phyloP scores from a whole-genome alignment of 1,140 invertebrate genomes.

The Gryon sp. region DNA sequence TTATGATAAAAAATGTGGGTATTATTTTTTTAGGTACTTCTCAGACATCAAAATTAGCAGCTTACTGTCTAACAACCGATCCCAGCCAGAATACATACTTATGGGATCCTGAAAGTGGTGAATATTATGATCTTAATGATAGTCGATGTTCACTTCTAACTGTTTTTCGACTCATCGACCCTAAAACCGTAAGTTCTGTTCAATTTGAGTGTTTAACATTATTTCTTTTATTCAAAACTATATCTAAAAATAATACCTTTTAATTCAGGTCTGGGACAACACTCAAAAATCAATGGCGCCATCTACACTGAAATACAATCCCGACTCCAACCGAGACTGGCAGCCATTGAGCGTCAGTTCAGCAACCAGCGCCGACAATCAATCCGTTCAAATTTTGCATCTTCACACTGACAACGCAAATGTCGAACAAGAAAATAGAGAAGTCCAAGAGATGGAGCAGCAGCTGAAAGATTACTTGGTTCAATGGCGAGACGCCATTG shows the following conservation, averaged over 20 bases:
- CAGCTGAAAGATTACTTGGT: constrained; percentile 70
- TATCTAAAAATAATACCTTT: background rate
- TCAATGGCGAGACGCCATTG: constrained; percentile 68
- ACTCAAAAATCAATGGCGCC: constrained; percentile 70
- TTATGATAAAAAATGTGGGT: no score
- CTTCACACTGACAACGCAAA: constrained; percentile 47
- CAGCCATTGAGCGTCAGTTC: constrained; percentile 59
- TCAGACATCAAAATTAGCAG: constrained; percentile 72
- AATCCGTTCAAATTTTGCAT: constrained; percentile 68
- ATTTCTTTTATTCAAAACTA: no score
- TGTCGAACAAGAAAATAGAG: constrained; percentile 45
- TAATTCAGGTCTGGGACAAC: constrained; percentile 75
- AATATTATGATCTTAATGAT: constrained; percentile 70
- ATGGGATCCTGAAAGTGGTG: constrained; percentile 76
- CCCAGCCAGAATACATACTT: constrained; percentile 62
- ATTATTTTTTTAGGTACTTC: constrained; percentile 68
- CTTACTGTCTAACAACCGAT: constrained; percentile 71
- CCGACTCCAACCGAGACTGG: constrained; percentile 73
- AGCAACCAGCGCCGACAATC: constrained; percentile 38
- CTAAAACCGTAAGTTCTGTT: constrained; percentile 66
- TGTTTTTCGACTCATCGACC: constrained; percentile 71
- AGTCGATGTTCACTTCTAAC: constrained; percentile 71
- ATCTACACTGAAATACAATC: constrained; percentile 70
- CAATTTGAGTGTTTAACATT: no score
- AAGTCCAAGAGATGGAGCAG: constrained; percentile 67